Evolutionary conservation across 2,888 invertebrate species (phyloP), one percentile per base, ranked within the genome.

Genomic region (Melipona bicolor): DNA sequence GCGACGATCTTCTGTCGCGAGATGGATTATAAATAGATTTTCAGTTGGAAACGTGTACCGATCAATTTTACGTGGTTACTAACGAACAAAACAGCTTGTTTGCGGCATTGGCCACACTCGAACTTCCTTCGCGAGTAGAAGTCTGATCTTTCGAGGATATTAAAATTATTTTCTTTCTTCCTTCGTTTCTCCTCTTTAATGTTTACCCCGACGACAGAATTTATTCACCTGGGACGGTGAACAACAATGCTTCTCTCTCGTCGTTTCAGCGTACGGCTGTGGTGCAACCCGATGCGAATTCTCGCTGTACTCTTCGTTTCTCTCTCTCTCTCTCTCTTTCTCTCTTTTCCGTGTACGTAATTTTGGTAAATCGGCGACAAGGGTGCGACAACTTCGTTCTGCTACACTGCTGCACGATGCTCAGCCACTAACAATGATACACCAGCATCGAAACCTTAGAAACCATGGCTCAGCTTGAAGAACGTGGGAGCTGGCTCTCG

Each of bases 371-470:
- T 68, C 24, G 24, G 13, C 32, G 56, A 62, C n/a, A 62, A 67
- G 62, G 50, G 32, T 54, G 76, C 73, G 68, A 81, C 56, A 62
- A 68, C 43, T 64, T 77, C 52, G 19, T 49, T 72, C 72, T 81
- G 89, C 90, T 90, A 90, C 89, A 90, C 88, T 92, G 93, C 93
- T 92, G 43, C 91, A 87, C 84, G 90, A 92, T 92, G 93, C 92
- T 92, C 92, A 93, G 90, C 91, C 93, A 92, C 94, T 92, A 91
- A 91, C 92, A 89, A 91, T 89, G 81, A 84, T 87, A 92, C 93
- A 93, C 92, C 93, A 93, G 93, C 93, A 90, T 90, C 77, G 89
- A 93, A 93, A 93, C 91, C 90, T 92, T 91, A 92, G 90, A 92
- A 91, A 90, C 85, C 91, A 91, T 90, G 90, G 91, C 90, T 89